A percentile compares a stretch with the other conserved stretches of the same genome.
phyloP scores from a whole-genome alignment of 2,888 invertebrate species.

The Drosophila mercatorum region DNA sequence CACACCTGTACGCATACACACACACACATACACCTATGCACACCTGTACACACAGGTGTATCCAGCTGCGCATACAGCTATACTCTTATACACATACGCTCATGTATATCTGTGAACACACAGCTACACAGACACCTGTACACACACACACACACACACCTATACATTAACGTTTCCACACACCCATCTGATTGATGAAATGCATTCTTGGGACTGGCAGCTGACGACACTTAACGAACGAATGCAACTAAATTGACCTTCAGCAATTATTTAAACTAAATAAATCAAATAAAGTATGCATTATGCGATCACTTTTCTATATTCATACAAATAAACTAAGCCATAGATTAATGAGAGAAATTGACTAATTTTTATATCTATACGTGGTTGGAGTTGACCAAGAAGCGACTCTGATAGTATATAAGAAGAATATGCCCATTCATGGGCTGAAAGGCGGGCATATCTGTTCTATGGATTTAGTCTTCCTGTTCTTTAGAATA shows the following conservation, averaged over 20 bases:
- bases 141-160: too few relatives aligned
- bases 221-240: slow-evolving; percentile 24
- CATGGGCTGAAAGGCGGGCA: too few relatives aligned
- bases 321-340: neutral
- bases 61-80: too few relatives aligned
- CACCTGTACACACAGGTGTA: neutral
- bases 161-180: too few relatives aligned
- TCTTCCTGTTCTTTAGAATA: too few relatives aligned
- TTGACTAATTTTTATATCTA: too few relatives aligned
- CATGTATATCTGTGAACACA: neutral
- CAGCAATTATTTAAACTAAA: slow-evolving; percentile 4
- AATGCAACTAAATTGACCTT: slow-evolving; percentile 1
- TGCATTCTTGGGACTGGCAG: slow-evolving; percentile 25
- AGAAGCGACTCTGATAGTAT: too few relatives aligned
- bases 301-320: neutral
- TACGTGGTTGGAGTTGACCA: too few relatives aligned
- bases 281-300: slow-evolving; percentile 17
- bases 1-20: neutral
- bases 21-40: neutral
- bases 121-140: too few relatives aligned
- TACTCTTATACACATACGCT: neutral
- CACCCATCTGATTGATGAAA: neutral
- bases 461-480: too few relatives aligned
- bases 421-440: too few relatives aligned
- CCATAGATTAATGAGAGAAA: neutral